Evolutionary conservation across 2,888 invertebrate species (phyloP), one percentile per base, ranked within the genome.

Genomic region (Tetrapedia diversipes): DNA sequence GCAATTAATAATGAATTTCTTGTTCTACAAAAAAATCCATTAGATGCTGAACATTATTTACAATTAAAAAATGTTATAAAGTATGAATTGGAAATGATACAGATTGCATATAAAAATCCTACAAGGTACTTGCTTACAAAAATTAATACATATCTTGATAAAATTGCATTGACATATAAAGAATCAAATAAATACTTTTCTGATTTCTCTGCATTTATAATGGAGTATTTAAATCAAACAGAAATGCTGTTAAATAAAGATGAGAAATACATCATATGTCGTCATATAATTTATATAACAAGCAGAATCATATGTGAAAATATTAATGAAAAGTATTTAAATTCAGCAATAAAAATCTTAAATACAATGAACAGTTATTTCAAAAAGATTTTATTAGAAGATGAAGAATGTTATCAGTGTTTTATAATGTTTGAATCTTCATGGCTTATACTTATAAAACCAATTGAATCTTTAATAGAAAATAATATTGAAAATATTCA

Each of bases 331-430:
- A 63, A 43, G 11, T 34, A 22, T 8, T 29, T 74, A 8, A 16
- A 59, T 0, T 41, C 19, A n/a, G 19, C 8, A n/a, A 11, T n/a
- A 7, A 27, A 71, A 45, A 14, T 37, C 37, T 73, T 60, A 37
- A 29, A 64, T 45, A 47, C 63, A 43, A 51, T 74, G 57, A 82
- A 10, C 27, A 65, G 22, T 39, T 60, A 32, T 74, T 87, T 80
- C 32, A 68, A 57, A 14, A 34, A 16, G 11, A 14, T 75, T 16
- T 29, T 84, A 19, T 0, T 10, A n/a, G 24, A 68, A 4, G 77
- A 85, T 22, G 24, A 82, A 24, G 86, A 86, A 65, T 86, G 84
- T 59, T 78, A 71, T 1, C 37, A 72, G 16, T 80, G 82, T 56
- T 84, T 86, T 19, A 24, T 71, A 41, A 60, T 81, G 14, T 83